Conservation (phyloP, 2,113 vertebrate species). For the Sapayoa aenigma region DNA sequence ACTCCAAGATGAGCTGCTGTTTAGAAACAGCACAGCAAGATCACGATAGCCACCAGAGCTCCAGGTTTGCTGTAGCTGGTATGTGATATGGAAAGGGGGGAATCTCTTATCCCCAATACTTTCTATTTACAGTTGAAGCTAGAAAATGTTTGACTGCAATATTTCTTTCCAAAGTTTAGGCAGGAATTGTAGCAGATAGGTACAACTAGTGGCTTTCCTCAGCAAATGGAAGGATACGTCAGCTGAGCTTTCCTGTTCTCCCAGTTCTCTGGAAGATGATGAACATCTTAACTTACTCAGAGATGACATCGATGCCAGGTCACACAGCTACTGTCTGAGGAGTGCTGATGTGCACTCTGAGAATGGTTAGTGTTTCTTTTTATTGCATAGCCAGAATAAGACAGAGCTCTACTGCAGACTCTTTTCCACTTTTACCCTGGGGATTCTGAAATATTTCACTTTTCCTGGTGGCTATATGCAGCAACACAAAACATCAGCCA, state of each 20-base stretch:
- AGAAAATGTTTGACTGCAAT: not conserved
- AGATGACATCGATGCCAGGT: not conserved
- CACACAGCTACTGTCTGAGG: conserved; percentile 1
- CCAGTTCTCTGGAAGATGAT: not conserved
- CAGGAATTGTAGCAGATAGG: not conserved
- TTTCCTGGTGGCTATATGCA: conserved; percentile 46
- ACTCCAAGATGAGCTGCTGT: not conserved
- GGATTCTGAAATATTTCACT: conserved; percentile 33
- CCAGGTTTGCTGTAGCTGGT: not conserved
- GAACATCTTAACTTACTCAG: not conserved
- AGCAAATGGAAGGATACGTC: not conserved
- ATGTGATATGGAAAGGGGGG: rapidly evolving
- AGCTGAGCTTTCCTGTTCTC: not conserved
- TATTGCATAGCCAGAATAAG: conserved; percentile 2
- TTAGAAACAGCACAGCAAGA: not conserved
- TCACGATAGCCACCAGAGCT: not conserved
- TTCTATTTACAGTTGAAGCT: not conserved
- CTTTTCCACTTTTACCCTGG: conserved; percentile 22
- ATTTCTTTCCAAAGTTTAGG: not conserved
- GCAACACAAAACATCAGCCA: conserved; percentile 43
- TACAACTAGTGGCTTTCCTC: not conserved
- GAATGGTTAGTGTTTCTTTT: not conserved
- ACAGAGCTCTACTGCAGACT: not conserved
- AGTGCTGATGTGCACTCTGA: not conserved
- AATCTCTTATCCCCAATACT: not conserved